Evolutionary conservation across 1,140 invertebrate species (phyloP), one percentile per base, ranked within the genome.

Genomic region (Pogonognathellus flavescens): DNA sequence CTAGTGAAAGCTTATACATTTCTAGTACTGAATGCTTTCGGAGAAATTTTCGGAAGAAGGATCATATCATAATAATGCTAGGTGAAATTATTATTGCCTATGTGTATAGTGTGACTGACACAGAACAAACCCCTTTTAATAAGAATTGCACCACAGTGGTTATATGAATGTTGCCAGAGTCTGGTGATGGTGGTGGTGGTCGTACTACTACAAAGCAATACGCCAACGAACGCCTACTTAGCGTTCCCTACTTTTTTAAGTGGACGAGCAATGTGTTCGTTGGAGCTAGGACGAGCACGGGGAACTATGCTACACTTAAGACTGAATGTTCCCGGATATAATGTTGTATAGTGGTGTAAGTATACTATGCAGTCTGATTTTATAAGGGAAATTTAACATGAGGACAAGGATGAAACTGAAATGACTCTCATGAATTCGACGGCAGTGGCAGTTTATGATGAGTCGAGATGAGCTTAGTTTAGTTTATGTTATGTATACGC

Each of bases 391-490:
- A 66, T 25, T 41, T 25, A 66, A 66, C 20, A 66, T 66, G 62
- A 66, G 62, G 22, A 66, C 62, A 66, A 25, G 62, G 62, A 25
- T 66, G 62, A 25, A 66, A 66, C 25, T 20, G 62, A 55, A 55
- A 66, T 31, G 62, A 66, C 62, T 66, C 13, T 66, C 62, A 66
- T 66, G 62, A 66, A 66, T 82, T 82, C 80, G 80, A 50, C 25
- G 62, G 62, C 25, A 25, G 62, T 82, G 80, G 80, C 80, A 82
- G 80, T 82, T 82, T 82, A 82, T 82, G 80, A 82, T 82, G 80
- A 82, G 80, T 22, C 55, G 80, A 66, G 62, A 66, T 66, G 62
- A 66, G 62, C 62, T 66, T 66, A 66, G 10, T 66, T 66, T 66
- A 66, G 22, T 66, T 66, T 66, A 66, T 20, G 1, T 60, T 60